Base-by-base conservation (phyloP, 2,888 invertebrate species). In the Glaucopsyche alexis region DNA sequence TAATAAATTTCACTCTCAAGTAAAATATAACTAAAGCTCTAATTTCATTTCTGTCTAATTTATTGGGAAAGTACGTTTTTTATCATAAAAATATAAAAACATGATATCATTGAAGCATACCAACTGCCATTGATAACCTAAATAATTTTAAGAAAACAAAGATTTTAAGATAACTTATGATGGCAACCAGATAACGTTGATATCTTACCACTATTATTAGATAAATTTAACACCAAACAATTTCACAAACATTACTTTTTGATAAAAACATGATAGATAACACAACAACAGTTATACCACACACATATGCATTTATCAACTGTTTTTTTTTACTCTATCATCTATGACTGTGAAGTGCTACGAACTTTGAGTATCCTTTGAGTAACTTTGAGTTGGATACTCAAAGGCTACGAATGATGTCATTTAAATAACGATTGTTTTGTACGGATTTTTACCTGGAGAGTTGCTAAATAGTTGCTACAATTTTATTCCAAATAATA, bases 211-310 rank as follows among this genome's bases (percentile, higher is more conserved):
- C 87, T 85, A 87, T 85, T 87, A 84, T 86, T 80, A 81, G 80
- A 83, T 83, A 84, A 84, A 87, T 88, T 87, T 86, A 85, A 81
- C 82, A 83, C 84, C 83, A 88, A 84, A 87, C 81, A 87, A 87
- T 81, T 83, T 83, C 85, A 86, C 85, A 89, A 89, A 87, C 89
- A 90, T 87, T 87, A 89, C 87, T 88, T 90, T 90, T 89, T 85
- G 91, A 90, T 93, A 92, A 93, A 93, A 92, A 93, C 92, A 92
- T 89, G 87, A 90, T 85, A 88, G 86, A 87, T 87, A 89, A 87
- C 89, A 90, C 87, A 88, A 90, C 87, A 89, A 86, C 82, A 81
- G 80, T 79, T 76, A 74, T 72, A 74, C 79, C 82, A 84, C 83
- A 80, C 77, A 79, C 85, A 87, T 86, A 87, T 84, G 87, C 83